A percentile compares a stretch with the other conserved stretches of the same genome.
phyloP scores from a whole-genome alignment of 2,888 invertebrate genomes.

The Coenonympha arcania region DNA sequence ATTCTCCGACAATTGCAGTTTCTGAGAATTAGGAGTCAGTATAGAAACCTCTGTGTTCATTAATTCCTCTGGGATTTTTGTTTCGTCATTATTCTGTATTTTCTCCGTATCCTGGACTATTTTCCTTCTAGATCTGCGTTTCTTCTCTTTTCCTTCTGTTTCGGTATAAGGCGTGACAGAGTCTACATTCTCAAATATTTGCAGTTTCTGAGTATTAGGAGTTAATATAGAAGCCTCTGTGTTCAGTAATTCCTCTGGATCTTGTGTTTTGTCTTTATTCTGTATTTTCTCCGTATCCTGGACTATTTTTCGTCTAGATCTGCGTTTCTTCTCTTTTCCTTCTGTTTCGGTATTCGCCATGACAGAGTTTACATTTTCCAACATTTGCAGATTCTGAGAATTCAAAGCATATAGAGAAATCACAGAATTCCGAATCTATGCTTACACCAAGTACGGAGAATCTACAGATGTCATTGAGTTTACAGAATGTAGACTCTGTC shows the following conservation, averaged over 20 bases:
- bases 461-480: neutral
- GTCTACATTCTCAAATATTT: too few relatives aligned
- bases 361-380: neutral
- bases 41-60: too few relatives aligned
- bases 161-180: neutral
- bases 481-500: neutral
- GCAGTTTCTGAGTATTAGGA: neutral
- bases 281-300: too few relatives aligned
- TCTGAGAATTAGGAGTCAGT: too few relatives aligned
- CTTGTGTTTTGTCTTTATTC: too few relatives aligned
- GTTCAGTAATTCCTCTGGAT: too few relatives aligned
- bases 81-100: too few relatives aligned
- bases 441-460: neutral
- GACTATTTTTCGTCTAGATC: too few relatives aligned
- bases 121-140: conserved; percentile 25
- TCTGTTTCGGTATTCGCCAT: neutral
- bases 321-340: neutral
- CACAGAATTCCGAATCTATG: neutral
- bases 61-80: too few relatives aligned
- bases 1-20: too few relatives aligned
- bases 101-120: too few relatives aligned
- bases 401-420: neutral
- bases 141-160: conserved; percentile 39
- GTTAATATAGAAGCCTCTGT: too few relatives aligned
- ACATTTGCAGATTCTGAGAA: neutral